Evolutionary conservation across 1,140 invertebrate genomes (phyloP), one percentile per base, ranked within the genome.

Genomic region (Tachypleus tridentatus): DNA sequence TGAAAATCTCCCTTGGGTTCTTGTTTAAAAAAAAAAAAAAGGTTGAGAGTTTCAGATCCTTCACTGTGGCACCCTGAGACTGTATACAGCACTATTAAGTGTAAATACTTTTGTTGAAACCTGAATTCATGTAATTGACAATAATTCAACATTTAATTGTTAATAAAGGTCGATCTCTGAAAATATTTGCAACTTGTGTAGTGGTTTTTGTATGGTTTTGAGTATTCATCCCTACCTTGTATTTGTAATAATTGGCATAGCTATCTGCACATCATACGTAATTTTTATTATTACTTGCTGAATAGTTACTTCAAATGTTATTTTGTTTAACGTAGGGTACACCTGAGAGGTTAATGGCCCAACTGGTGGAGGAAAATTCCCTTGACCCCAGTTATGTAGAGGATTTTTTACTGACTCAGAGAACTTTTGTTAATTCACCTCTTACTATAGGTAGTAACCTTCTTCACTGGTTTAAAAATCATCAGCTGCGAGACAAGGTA

Each of bases 301-400:
- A 29, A 29, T 29, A 29, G 29, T 29, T 29, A 29, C 29, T 29
- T 29, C 29, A 29, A 29, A 29, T 29, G 29, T 29, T 29, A 29
- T 29, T 29, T 29, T 29, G 29, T 62, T 63, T 70, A 56, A 72
- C 79, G 49, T 77, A 86, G 80, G 94, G 91, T 4, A 95, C 93
- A 53, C 82, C 91, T 0, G 92, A 97, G 69, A 84, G 88, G 59
- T 79, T 99, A 51, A 91, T 98, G 84, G 79, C 87, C 62, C 94
- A 98, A 75, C 79, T 99, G 29, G 87, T 99, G 49, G 91, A 97
- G 78, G 95, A 97, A 76, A 91, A 93, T 77, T 90, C 89, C 51
- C 82, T 87, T 69, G 97, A 99, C 79, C 92, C 93, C 5, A 97
- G 91, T 8, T 99, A 97, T 79, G 90, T 98, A 11, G 95, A 99